Percentiles rank a stretch among this genome's conserved stretches.
phyloP scores from a whole-genome alignment of 2,113 vertebrate species.

The Anguilla rostrata region DNA sequence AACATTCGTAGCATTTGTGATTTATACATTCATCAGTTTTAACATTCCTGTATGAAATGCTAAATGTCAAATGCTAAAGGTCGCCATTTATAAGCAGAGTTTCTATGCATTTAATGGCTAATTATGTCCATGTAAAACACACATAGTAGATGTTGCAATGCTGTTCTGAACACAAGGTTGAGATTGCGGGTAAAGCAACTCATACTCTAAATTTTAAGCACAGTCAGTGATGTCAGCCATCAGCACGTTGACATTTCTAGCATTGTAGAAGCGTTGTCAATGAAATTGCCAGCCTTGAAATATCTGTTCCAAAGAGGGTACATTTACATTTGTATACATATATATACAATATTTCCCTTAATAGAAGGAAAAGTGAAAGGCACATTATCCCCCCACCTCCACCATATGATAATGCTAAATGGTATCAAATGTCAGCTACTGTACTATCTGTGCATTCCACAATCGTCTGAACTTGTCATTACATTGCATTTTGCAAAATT shows the following conservation, averaged over 20 bases:
- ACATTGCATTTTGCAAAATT: background rate
- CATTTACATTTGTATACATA: background rate
- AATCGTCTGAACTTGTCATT: background rate
- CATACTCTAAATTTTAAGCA: background rate
- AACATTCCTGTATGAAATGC: slow-evolving; percentile 5
- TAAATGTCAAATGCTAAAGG: background rate
- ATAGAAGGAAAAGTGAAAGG: slow-evolving; percentile 1
- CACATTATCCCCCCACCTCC: background rate
- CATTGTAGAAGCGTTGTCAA: background rate
- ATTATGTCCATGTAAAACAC: slow-evolving; percentile 15
- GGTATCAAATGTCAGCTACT: background rate
- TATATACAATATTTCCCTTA: background rate
- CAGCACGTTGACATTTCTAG: background rate
- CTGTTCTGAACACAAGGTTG: background rate
- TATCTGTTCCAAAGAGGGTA: background rate
- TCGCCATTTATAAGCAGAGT: background rate
- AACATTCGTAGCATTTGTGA: background rate
- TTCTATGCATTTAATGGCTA: slow-evolving; percentile 16
- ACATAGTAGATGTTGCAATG: background rate
- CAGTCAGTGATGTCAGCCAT: background rate
- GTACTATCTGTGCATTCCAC: background rate
- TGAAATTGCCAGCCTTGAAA: background rate
- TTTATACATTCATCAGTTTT: slow-evolving; percentile 3
- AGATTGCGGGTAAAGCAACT: background rate
- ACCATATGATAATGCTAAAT: background rate